Evolutionary conservation across 2,797 vertebrate species (phyloP).

Genomic region (Protosalanx chinensis): DNA sequence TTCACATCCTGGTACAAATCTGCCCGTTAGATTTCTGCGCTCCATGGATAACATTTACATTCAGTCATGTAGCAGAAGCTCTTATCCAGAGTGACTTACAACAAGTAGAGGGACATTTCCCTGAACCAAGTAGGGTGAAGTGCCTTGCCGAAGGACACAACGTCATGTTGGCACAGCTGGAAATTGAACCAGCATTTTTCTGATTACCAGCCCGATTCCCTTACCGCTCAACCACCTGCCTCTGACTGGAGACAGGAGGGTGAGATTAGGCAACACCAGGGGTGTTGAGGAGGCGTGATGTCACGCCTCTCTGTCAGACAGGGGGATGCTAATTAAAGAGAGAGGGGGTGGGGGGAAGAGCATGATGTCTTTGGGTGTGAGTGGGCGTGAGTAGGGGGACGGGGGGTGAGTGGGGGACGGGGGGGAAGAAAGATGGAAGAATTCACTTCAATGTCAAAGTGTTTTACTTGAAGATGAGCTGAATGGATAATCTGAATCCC

Average conservation of each 20-base stretch:
- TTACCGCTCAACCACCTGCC: too few species aligned
- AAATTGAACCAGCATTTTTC: too few species aligned
- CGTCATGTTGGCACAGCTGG: too few species aligned
- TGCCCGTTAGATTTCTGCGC: too few species aligned
- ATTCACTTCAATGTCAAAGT: constrained; percentile 68
- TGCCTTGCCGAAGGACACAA: too few species aligned
- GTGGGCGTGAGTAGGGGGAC: constrained; percentile 25
- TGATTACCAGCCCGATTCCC: too few species aligned
- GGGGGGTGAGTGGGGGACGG: constrained; percentile 12
- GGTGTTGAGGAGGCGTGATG: constrained; percentile 27
- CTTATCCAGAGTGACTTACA: too few species aligned
- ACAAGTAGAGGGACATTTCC: too few species aligned
- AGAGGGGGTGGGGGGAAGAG: too few species aligned
- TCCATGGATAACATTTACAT: too few species aligned
- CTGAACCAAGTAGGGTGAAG: too few species aligned
- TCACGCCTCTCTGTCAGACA: constrained; percentile 63
- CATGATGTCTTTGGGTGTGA: not conserved
- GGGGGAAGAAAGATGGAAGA: not conserved
- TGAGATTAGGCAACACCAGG: constrained; percentile 27
- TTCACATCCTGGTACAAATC: not conserved
- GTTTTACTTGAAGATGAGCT: constrained; percentile 64
- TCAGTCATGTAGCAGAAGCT: too few species aligned
- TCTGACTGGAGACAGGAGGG: constrained; percentile 15
- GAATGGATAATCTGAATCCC: constrained; percentile 56
- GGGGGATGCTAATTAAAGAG: constrained; percentile 68